Conservation (phyloP, 2,888 invertebrate genomes). For the Mythimna loreyi region DNA sequence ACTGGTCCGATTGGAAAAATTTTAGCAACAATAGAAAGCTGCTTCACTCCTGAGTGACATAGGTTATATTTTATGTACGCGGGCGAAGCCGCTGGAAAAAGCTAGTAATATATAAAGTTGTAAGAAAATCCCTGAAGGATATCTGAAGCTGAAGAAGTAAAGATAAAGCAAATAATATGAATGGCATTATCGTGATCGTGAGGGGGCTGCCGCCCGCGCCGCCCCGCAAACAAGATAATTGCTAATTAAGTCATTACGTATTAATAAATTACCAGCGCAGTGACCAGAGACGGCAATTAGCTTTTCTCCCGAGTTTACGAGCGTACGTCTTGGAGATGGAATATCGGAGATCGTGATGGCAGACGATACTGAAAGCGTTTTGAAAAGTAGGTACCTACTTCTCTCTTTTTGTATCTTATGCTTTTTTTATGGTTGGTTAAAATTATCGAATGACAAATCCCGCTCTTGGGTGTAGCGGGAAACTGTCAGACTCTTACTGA, state of each 20-base stretch:
- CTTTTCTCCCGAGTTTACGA: conserved; percentile 30
- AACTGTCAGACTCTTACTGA: too few relatives aligned
- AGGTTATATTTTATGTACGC: too few relatives aligned
- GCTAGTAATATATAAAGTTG: neutral
- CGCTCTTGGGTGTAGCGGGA: too few relatives aligned
- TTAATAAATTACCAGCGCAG: conserved; percentile 42
- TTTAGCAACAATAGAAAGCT: too few relatives aligned
- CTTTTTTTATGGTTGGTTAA: too few relatives aligned
- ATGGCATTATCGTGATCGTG: conserved; percentile 5
- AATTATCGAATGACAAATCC: too few relatives aligned
- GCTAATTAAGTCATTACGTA: conserved; percentile 39
- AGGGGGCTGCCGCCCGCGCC: conserved; percentile 9
- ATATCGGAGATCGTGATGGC: neutral
- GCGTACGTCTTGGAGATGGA: conserved; percentile 1
- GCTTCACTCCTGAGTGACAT: too few relatives aligned
- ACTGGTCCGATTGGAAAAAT: too few relatives aligned
- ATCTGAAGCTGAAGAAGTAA: neutral
- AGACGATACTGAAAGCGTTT: neutral
- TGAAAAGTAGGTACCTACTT: neutral
- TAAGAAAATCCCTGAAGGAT: neutral
- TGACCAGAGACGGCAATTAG: conserved; percentile 34
- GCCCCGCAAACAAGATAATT: conserved; percentile 40
- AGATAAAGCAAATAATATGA: neutral
- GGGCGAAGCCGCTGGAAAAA: too few relatives aligned
- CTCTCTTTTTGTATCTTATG: neutral